Evolutionary conservation across 2,888 invertebrate species (phyloP), one percentile per base, ranked within the genome.

Genomic region (Blera fallax): DNA sequence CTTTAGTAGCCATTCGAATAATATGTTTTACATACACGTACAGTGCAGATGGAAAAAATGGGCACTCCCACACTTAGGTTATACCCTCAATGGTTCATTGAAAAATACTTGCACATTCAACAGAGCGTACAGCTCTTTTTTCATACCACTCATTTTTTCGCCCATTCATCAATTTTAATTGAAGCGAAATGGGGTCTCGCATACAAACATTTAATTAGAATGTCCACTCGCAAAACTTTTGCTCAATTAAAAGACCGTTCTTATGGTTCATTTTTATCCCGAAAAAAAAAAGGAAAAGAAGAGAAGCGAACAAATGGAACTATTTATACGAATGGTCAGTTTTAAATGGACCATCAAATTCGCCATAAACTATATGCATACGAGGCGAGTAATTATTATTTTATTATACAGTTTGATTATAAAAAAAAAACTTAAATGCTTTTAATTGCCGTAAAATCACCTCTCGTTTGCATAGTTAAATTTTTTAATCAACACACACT

Each of bases 171-270:
- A 81, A 85, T 81, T 81, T 85, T 85, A 79, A 76, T 77, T 85
- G 81, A 85, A 76, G 74, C 72, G 77, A 77, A 85, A 85, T 77
- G 72, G 81, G 84, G 77, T 69, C 62, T 80, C 58, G 65, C 80
- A 85, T 80, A 80, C 84, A 80, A 80, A 80, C 74, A 85, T 80
- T 85, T 85, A 85, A 85, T 85, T 85, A 80, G 84, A 85, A 80
- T 76, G 84, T 85, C 84, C 84, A 85, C 84, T 85, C 74, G 76
- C 74, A 80, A 70, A 84, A 70, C 50, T 80, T 74, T 70, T 80
- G 70, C 64, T 76, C 79, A 69, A 80, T 80, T 84, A 79, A 74
- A 84, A 74, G 8, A 16, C 34, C 56, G 48, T 62, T 60, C 72
- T 72, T 72, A 73, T 67, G 48, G 45, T 60, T 56, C 69, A 16